Evolutionary conservation across 2,888 invertebrate genomes (phyloP).

Genomic region (Molanna angustata): DNA sequence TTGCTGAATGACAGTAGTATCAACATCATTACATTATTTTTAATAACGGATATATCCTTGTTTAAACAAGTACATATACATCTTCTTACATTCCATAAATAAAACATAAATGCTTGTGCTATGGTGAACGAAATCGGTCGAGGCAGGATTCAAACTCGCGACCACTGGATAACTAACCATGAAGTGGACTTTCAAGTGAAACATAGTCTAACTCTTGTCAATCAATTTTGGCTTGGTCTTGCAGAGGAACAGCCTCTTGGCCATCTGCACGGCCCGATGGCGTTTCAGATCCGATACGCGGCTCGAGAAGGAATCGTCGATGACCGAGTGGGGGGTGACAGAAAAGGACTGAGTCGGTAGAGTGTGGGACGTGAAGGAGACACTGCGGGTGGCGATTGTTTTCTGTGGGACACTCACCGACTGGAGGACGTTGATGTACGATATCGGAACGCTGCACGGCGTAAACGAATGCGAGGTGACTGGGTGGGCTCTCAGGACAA

Average conservation of each 20-base stretch:
- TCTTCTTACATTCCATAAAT: too few relatives aligned
- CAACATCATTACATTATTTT: too few relatives aligned
- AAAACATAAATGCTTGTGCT: too few relatives aligned
- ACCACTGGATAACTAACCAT: too few relatives aligned
- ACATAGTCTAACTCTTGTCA: constrained; percentile 5
- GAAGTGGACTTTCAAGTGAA: too few relatives aligned
- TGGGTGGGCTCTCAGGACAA: not conserved
- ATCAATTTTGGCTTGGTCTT: constrained; percentile 17
- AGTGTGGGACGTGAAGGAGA: constrained; percentile 6
- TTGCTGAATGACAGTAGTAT: too few relatives aligned
- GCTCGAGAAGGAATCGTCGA: not conserved
- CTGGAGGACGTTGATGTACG: not conserved
- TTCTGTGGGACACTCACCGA: too few relatives aligned
- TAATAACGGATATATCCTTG: too few relatives aligned
- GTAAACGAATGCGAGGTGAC: not conserved
- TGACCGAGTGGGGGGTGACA: constrained; percentile 1
- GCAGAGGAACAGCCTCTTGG: constrained; percentile 14
- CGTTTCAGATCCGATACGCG: constrained; percentile 5
- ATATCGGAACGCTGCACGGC: too few relatives aligned
- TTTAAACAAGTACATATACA: too few relatives aligned
- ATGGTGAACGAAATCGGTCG: too few relatives aligned
- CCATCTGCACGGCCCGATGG: constrained; percentile 17
- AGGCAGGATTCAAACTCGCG: too few relatives aligned
- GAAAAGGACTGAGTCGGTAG: constrained; percentile 9
- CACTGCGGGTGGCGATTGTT: not conserved